Conservation (phyloP, 2,888 invertebrate species). For the Pristionchus entomophagus region DNA sequence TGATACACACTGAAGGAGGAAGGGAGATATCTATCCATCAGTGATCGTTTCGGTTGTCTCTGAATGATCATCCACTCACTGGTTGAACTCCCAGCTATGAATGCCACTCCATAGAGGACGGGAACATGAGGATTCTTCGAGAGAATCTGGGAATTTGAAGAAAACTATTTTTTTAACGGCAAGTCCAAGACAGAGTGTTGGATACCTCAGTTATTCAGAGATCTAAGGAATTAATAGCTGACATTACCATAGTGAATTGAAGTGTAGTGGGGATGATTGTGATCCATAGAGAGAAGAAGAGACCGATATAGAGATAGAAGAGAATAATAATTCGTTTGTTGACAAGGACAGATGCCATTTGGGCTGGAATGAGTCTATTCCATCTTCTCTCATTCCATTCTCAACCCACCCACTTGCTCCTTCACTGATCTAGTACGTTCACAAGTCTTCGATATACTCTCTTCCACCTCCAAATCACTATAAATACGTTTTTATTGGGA, state of each 20-base stretch:
- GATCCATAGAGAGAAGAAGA: conserved; percentile 43
- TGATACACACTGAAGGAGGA: background rate
- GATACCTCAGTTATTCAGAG: too few species aligned
- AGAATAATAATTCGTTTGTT: conserved; percentile 2
- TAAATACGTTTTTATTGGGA: background rate
- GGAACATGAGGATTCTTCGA: background rate
- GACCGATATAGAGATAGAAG: conserved; percentile 40
- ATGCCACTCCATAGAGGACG: background rate
- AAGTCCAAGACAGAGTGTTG: too few species aligned
- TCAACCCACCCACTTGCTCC: background rate
- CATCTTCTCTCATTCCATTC: background rate
- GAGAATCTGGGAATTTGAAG: background rate
- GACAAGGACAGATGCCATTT: background rate
- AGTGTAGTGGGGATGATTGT: conserved; percentile 30
- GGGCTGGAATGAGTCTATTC: background rate
- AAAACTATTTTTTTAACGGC: too few species aligned
- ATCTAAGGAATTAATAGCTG: background rate
- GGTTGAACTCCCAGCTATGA: background rate
- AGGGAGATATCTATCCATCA: too few species aligned
- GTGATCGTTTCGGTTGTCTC: background rate
- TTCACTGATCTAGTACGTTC: conserved; percentile 5
- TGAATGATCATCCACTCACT: background rate
- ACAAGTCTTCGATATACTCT: background rate
- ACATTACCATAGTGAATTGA: conserved; percentile 42
- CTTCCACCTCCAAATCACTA: background rate